Base-by-base conservation (phyloP, 2,797 vertebrate species). In the Diceros bicornis region DNA sequence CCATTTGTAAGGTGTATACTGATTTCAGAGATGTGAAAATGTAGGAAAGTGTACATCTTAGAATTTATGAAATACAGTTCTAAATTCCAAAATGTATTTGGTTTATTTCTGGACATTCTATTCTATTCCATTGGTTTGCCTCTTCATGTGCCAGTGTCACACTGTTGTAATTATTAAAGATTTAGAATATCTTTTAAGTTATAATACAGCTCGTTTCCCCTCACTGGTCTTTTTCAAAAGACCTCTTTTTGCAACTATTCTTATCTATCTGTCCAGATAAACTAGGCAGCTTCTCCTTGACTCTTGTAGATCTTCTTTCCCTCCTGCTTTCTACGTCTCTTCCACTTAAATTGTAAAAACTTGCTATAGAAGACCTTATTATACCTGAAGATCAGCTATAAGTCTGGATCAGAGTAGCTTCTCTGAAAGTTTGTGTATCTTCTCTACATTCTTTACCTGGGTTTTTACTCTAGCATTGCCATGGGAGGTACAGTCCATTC, bases 71-170 rank as follows among this genome's bases (percentile, higher is more conserved):
- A 94, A 61, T 91, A 14, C 2, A 4, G 1, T 79, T 82, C n/a
- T 71, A 10, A 88, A 61, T 77, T 89, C 44, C 78, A 68, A 81
- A 44, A n/a, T 78, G 16, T 69, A 64, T 62, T 85, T 77, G 69
- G 14, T 92, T 6, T 86, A 13, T 96, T 97, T 79, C 50, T 91
- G 61, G 44, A 57, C 57, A 7, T 96, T 87, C 37, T 93, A 0
- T 59, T 59, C 13, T 93, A 0, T 86, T 82, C 62, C 41, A 11
- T 32, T 96, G 3, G n/a, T 86, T 92, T 91, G 50, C 47, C 32
- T 90, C 27, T 72, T 72, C 11, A 11, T 72, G 4, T 83, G 14
- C n/a, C 44, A 41, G 0, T 74, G 66, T 61, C 41, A 68, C 25
- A 41, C 7, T 62, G 13, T 87, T 83, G 78, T 68, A 92, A 68